A percentile compares a stretch with the other conserved stretches of the same genome.
These are phyloP conservation scores for Lasiommata megera DNA, from an alignment of 2,888 invertebrate genomes.

Conservation along the genomic window DNA sequence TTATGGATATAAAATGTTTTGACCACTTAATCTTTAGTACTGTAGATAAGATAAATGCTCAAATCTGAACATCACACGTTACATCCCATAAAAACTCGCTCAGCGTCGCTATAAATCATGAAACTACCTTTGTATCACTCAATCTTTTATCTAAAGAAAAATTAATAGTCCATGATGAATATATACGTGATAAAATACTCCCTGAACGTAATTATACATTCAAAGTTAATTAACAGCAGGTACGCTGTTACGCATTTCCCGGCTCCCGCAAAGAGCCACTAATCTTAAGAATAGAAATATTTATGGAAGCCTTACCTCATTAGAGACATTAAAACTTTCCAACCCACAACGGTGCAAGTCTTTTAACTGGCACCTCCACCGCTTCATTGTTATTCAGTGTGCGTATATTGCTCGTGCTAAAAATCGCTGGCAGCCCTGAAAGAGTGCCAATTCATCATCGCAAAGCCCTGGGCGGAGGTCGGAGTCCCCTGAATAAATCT, in stretches of 20 bases:
- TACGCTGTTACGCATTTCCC: slow-evolving; percentile 46
- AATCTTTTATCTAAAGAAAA: neutral
- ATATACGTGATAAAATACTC: slow-evolving; percentile 4
- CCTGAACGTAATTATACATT: slow-evolving; percentile 34
- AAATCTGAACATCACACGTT: neutral
- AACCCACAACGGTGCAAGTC: slow-evolving; percentile 67
- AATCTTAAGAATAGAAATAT: slow-evolving; percentile 69
- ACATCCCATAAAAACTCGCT: neutral
- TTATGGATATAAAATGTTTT: too few species aligned
- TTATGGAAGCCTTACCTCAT: slow-evolving; percentile 72
- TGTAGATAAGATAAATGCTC: neutral
- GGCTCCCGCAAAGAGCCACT: slow-evolving; percentile 62
- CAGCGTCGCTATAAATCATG: neutral
- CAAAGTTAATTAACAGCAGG: slow-evolving; percentile 52
- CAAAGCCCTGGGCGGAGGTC: slow-evolving; percentile 75
- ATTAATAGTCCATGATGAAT: slow-evolving; percentile 33
- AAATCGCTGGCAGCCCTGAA: slow-evolving; percentile 77
- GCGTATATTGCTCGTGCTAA: slow-evolving; percentile 73
- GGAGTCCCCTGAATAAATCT: slow-evolving; percentile 79
- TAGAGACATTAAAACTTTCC: slow-evolving; percentile 77
- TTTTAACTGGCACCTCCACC: slow-evolving; percentile 40
- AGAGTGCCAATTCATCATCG: slow-evolving; percentile 81
- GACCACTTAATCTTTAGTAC: neutral
- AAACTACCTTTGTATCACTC: neutral
- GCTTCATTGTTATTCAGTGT: slow-evolving; percentile 74